Evolutionary conservation across 2,797 vertebrate genomes (phyloP).

Genomic region (Bryconaethiops microstoma): DNA sequence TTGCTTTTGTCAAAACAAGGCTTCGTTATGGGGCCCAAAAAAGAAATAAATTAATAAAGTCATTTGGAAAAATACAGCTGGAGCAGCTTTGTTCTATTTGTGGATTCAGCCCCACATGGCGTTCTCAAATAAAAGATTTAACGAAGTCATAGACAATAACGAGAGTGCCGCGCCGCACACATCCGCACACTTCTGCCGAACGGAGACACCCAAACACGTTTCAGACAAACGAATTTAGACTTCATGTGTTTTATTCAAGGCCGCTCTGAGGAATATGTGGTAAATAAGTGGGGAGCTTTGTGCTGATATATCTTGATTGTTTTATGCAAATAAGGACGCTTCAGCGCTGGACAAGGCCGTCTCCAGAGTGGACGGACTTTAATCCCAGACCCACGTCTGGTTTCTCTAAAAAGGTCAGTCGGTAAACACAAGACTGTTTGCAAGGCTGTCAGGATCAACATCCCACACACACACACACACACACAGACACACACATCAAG

Average conservation of each 20-base stretch:
- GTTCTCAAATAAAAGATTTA: slow-evolving; percentile 43
- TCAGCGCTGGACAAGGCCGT: background rate
- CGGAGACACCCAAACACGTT: slow-evolving; percentile 20
- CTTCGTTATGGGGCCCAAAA: background rate
- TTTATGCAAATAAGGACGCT: slow-evolving; percentile 43
- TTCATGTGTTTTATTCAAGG: slow-evolving; percentile 48
- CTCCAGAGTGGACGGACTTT: slow-evolving; percentile 43
- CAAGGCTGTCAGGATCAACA: slow-evolving; percentile 41
- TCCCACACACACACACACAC: slow-evolving; percentile 28
- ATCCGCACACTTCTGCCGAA: too few relatives aligned
- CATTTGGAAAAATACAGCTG: background rate
- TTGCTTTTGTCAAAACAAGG: slow-evolving; percentile 48
- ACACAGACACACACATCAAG: slow-evolving; percentile 3
- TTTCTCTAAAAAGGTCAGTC: slow-evolving; percentile 56
- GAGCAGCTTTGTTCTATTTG: slow-evolving; percentile 1
- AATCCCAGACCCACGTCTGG: slow-evolving; percentile 43
- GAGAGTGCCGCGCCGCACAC: background rate
- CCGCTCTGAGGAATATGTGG: slow-evolving; percentile 15
- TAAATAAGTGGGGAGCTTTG: slow-evolving; percentile 18
- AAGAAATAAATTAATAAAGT: background rate
- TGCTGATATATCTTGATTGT: slow-evolving; percentile 40
- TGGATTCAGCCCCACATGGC: background rate
- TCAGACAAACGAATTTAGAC: slow-evolving; percentile 30
- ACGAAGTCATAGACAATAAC: slow-evolving; percentile 34
- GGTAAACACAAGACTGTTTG: slow-evolving; percentile 50